Evolutionary conservation across 2,888 invertebrate species (phyloP).

Genomic region (Diadegma fenestrale): DNA sequence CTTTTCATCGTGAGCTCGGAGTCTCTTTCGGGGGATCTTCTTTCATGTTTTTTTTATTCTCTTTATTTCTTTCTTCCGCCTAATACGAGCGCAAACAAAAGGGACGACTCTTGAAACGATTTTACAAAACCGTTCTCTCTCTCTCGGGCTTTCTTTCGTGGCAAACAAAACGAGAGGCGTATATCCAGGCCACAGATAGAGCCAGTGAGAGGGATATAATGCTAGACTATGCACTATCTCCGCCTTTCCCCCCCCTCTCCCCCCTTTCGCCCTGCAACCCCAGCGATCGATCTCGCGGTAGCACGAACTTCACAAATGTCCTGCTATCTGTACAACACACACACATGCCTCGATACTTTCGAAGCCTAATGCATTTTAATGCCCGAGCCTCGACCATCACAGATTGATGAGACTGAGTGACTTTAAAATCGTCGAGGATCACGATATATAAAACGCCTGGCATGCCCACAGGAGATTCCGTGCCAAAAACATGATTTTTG

Average conservation of each 20-base stretch:
- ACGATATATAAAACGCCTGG: constrained; percentile 22
- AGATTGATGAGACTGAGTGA: constrained; percentile 76
- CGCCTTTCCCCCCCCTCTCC: background rate
- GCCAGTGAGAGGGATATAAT: constrained; percentile 48
- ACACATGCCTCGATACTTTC: constrained; percentile 61
- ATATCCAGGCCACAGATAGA: constrained; percentile 58
- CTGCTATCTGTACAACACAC: constrained; percentile 24
- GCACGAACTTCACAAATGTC: constrained; percentile 45
- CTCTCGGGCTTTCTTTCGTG: constrained; percentile 49
- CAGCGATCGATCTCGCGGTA: constrained; percentile 51
- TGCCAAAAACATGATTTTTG: too few relatives aligned
- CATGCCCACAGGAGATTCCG: background rate
- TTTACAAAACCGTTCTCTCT: constrained; percentile 70
- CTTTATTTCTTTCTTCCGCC: constrained; percentile 47
- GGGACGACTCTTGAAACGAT: constrained; percentile 64
- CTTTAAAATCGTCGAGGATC: constrained; percentile 72
- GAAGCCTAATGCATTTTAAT: constrained; percentile 78
- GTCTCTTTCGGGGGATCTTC: constrained; percentile 34
- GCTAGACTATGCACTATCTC: constrained; percentile 53
- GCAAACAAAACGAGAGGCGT: constrained; percentile 53
- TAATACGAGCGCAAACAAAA: constrained; percentile 74
- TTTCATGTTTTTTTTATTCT: constrained; percentile 40
- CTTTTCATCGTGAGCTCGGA: constrained; percentile 14
- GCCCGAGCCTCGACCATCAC: constrained; percentile 67
- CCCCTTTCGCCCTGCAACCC: background rate